Evolutionary conservation across 2,113 vertebrate species (phyloP).

Genomic region (Lophochroa leadbeateri): DNA sequence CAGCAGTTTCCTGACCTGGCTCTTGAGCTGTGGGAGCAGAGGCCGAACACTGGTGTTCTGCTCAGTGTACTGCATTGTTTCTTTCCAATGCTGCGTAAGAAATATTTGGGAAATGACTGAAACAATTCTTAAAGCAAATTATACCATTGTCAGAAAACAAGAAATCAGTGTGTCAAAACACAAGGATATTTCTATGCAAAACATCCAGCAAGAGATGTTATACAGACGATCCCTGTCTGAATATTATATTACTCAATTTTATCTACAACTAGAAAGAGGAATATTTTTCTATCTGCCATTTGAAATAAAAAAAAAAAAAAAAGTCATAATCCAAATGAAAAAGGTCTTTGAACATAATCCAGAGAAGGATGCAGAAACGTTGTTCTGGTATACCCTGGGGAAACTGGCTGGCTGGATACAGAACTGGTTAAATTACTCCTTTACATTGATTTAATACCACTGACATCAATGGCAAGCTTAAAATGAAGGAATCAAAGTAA

Average conservation of each 20-base stretch:
- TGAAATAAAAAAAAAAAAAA: conserved; percentile 42
- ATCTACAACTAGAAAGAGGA: conserved; percentile 25
- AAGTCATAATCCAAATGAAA: conserved; percentile 21
- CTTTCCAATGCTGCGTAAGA: conserved; percentile 5
- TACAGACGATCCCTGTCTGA: conserved; percentile 40
- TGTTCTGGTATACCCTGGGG: background rate
- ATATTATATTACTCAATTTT: conserved; percentile 67
- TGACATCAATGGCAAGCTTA: background rate
- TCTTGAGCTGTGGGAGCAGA: no score
- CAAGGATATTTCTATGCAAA: conserved; percentile 56
- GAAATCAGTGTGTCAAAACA: conserved; percentile 74
- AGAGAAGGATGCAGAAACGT: background rate
- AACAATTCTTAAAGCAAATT: conserved; percentile 76
- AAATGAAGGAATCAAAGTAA: background rate
- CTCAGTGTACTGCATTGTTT: no score
- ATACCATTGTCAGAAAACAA: conserved; percentile 75
- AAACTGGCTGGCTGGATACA: background rate
- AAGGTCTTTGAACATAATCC: background rate
- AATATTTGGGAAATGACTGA: conserved; percentile 68
- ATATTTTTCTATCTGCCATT: conserved; percentile 8
- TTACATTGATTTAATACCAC: background rate
- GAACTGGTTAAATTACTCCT: background rate
- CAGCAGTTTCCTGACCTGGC: no score
- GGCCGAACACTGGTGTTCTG: no score
- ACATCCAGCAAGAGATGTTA: conserved; percentile 42